A percentile compares a stretch with the other conserved stretches of the same genome.
These are phyloP conservation scores for Empidonax alnorum DNA, from an alignment of 2,113 vertebrate genomes.

Conservation along the genomic window DNA sequence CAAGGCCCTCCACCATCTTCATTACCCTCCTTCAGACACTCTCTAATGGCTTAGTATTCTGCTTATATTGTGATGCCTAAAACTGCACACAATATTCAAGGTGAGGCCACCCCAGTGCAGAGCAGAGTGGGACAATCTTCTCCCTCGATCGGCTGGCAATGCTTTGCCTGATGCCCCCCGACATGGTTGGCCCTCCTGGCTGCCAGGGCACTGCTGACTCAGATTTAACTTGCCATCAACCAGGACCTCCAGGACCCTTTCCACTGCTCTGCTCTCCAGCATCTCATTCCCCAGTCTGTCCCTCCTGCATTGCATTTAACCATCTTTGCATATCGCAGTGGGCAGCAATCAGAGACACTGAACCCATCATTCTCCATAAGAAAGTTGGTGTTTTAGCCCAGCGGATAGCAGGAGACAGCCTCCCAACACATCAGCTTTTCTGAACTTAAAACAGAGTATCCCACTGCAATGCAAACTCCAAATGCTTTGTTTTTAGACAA, in stretches of 20 bases:
- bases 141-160: fast-evolving
- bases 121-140: not conserved
- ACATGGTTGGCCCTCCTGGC: not conserved
- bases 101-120: not conserved
- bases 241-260: not conserved
- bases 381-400: not conserved
- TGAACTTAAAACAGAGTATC: not conserved
- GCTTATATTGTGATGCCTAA: not conserved
- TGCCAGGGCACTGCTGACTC: not conserved
- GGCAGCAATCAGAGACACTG: not conserved
- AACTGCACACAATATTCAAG: not conserved
- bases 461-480: not conserved
- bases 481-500: not conserved
- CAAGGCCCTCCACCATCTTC: not conserved
- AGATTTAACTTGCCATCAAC: not conserved
- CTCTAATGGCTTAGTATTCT: not conserved
- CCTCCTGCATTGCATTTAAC: not conserved
- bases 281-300: not conserved
- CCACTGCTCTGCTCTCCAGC: not conserved
- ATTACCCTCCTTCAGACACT: not conserved
- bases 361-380: not conserved
- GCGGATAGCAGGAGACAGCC: not conserved
- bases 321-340: not conserved
- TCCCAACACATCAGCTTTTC: fast-evolving
- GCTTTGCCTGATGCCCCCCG: not conserved